Evolutionary conservation across 2,888 invertebrate species (phyloP), one percentile per base, ranked within the genome.

Genomic region (Andrena chrysosceles): DNA sequence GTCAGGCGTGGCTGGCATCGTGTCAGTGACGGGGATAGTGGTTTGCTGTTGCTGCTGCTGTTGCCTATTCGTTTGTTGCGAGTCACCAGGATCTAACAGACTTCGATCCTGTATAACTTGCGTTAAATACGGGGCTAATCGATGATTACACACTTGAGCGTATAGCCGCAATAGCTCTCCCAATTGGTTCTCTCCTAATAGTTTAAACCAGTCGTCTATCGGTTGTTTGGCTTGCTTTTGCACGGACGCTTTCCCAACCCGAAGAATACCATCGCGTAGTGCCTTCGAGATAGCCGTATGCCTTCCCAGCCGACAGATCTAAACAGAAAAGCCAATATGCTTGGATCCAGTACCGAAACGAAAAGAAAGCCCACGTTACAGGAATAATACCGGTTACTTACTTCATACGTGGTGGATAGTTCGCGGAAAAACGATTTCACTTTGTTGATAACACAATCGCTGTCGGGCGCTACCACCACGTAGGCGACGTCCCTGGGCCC

Each of bases 401-500:
- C 95, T 94, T 99, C 99, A 94, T 99, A 99, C 72, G 97, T 97
- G 63, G 97, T 97, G 84, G 98, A 98, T 56, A 99, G 95, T 93
- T 99, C 99, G 80, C 97, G 97, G 95, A 99, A 99, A 95, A 98
- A 99, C 7, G 96, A 96, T 86, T 96, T 96, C 3, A 98, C 96
- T 90, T 97, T 96, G 59, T 96, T 96, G 67, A 97, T 94, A 52
- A 99, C 95, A 85, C 96, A 97, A 76, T 98, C 98, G 91, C 97
- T 97, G 92, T 99, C 99, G 0, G 99, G 99, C 48, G 98, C 97
- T 0, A 99, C 96, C 7, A 99, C 98, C 54, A 99, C 96, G 93
- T 99, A 99, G 31, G 98, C 98, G 0, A 99, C 96, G 93, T 99
- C 99, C 48, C 99, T 95, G 5, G 98, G 96, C 92, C 98, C 98